Evolutionary conservation across 2,797 vertebrate species (phyloP).

Genomic region (Hemibagrus guttatus): DNA sequence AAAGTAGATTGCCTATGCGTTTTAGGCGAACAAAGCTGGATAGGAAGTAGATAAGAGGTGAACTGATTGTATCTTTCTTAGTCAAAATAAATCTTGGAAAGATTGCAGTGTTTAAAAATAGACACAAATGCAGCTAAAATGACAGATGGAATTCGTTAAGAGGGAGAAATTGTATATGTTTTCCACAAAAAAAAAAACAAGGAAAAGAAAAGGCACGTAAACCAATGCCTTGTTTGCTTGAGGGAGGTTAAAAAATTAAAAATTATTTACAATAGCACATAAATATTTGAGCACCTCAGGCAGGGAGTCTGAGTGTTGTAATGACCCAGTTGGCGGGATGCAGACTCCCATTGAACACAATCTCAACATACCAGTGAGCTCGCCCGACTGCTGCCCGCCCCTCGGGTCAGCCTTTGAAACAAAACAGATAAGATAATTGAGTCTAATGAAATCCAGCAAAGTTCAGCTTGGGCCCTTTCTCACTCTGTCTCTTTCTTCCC

Average conservation of each 20-base stretch:
- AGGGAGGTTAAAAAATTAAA: conserved; percentile 85
- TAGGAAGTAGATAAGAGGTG: conserved; percentile 15
- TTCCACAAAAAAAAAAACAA: neutral
- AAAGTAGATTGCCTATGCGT: neutral
- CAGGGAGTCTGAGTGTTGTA: conserved; percentile 94
- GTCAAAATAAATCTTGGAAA: conserved; percentile 5
- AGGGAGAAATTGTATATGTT: conserved; percentile 12
- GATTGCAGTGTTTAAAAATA: conserved; percentile 30
- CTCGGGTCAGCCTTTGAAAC: conserved; percentile 94
- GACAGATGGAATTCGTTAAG: conserved; percentile 36
- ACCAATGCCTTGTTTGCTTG: conserved; percentile 83
- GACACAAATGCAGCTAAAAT: conserved; percentile 14
- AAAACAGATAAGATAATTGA: conserved; percentile 99
- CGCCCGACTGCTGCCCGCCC: conserved; percentile 83
- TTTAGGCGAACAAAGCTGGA: conserved; percentile 11
- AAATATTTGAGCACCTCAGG: conserved; percentile 98
- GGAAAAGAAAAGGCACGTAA: conserved; percentile 55
- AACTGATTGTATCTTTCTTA: conserved; percentile 16
- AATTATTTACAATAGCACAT: conserved; percentile 97
- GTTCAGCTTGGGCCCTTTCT: conserved; percentile 70
- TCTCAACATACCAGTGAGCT: conserved; percentile 81
- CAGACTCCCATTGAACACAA: conserved; percentile 89
- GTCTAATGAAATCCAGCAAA: conserved; percentile 97
- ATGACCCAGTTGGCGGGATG: conserved; percentile 90
- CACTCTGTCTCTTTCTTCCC: conserved; percentile 72